phyloP scores from a whole-genome alignment of 2,797 vertebrate genomes.

The Sebastes kiyomatsui region DNA sequence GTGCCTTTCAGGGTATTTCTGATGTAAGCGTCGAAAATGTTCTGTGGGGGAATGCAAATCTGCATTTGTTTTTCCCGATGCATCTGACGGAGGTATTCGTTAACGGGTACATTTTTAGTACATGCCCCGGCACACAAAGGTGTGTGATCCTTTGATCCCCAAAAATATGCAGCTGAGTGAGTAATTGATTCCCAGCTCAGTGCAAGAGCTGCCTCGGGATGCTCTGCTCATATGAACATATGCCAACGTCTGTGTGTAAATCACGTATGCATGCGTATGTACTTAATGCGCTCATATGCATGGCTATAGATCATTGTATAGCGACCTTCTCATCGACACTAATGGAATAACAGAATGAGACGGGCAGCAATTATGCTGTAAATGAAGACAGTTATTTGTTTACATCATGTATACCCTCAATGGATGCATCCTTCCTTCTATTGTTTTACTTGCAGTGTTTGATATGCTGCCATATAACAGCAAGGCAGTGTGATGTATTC shows the following conservation, averaged over 20 bases:
- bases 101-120: constrained; percentile 70
- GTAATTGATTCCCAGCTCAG: constrained; percentile 67
- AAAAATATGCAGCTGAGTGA: constrained; percentile 61
- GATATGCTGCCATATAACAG: constrained; percentile 63
- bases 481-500: constrained; percentile 55
- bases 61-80: constrained; percentile 51
- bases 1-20: constrained; percentile 60
- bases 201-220: constrained; percentile 18
- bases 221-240: constrained; percentile 2
- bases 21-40: constrained; percentile 63
- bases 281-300: not conserved
- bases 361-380: constrained; percentile 66
- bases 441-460: constrained; percentile 58
- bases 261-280: not conserved
- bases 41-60: constrained; percentile 59
- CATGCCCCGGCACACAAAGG: constrained; percentile 64
- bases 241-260: not conserved
- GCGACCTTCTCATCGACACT: constrained; percentile 60
- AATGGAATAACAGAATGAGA: constrained; percentile 57
- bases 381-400: constrained; percentile 71
- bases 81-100: constrained; percentile 46
- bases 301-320: constrained; percentile 48
- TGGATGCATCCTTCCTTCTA: constrained; percentile 34
- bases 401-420: constrained; percentile 48
- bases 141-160: constrained; percentile 69